Conservation (phyloP, 2,888 invertebrate species). For the Amiota mariae region DNA sequence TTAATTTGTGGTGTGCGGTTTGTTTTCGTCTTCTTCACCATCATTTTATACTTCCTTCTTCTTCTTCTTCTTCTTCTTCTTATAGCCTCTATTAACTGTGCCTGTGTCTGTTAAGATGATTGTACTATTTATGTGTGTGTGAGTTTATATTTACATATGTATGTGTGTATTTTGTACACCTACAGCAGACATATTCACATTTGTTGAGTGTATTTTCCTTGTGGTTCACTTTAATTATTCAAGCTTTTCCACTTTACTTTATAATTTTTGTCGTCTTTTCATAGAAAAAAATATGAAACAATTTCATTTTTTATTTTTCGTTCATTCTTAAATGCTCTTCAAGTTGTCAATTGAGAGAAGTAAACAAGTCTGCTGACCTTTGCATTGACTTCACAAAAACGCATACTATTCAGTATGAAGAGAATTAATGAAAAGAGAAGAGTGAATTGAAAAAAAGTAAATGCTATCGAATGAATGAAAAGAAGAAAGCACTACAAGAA, state of each 20-base stretch:
- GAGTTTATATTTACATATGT: too few species aligned
- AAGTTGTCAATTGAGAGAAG: constrained; percentile 45
- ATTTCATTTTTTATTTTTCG: too few species aligned
- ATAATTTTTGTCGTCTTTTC: neutral
- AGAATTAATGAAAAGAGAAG: constrained; percentile 35
- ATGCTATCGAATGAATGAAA: constrained; percentile 11
- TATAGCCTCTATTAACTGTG: too few species aligned
- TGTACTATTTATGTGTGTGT: too few species aligned
- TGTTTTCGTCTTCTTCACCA: too few species aligned
- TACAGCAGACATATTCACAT: too few species aligned
- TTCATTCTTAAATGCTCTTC: constrained; percentile 22
- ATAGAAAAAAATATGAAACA: neutral
- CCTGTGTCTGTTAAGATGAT: too few species aligned
- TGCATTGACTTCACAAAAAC: constrained; percentile 62
- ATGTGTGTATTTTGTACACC: too few species aligned
- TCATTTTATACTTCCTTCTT: too few species aligned
- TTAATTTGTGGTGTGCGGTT: neutral
- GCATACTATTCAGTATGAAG: constrained; percentile 37
- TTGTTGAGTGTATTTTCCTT: constrained; percentile 14
- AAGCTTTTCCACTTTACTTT: constrained; percentile 13
- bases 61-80: too few species aligned
- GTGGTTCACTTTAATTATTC: neutral
- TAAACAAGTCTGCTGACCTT: constrained; percentile 56
- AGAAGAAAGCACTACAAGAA: constrained; percentile 28
- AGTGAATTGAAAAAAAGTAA: constrained; percentile 29